Evolutionary conservation across 2,888 invertebrate genomes (phyloP).

Genomic region (Drosophila seclusa): DNA sequence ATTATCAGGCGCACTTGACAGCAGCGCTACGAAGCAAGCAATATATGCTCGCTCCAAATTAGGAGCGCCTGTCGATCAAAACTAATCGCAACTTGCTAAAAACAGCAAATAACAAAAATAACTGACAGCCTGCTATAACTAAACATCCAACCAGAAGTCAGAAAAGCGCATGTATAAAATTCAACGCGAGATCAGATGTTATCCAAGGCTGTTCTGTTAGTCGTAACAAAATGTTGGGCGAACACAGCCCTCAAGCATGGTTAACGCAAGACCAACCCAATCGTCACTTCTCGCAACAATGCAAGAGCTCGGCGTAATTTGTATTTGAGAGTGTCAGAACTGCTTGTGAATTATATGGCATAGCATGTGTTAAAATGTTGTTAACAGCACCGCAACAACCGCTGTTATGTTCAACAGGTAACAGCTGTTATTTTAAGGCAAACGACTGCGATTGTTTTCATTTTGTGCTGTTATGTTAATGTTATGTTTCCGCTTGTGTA

Average conservation of each 20-base stretch:
- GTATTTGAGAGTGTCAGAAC: slow-evolving; percentile 34
- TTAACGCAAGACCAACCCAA: slow-evolving; percentile 72
- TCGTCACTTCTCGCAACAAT: slow-evolving; percentile 70
- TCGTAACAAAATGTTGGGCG: slow-evolving; percentile 81
- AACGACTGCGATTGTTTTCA: background rate
- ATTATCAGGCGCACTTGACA: slow-evolving; percentile 61
- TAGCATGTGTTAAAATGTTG: background rate
- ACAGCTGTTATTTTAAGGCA: background rate
- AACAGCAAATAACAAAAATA: slow-evolving; percentile 18
- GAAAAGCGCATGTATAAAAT: background rate
- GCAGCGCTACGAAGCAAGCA: slow-evolving; percentile 10
- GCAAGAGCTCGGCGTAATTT: accelerated
- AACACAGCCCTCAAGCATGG: slow-evolving; percentile 77
- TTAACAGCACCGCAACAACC: slow-evolving; percentile 1
- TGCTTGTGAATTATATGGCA: slow-evolving; percentile 56
- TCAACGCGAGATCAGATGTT: slow-evolving; percentile 79
- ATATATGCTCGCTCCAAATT: slow-evolving; percentile 48
- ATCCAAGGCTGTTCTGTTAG: slow-evolving; percentile 74
- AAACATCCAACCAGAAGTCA: slow-evolving; percentile 6
- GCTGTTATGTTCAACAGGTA: slow-evolving; percentile 3
- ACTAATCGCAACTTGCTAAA: slow-evolving; percentile 39
- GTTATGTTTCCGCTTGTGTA: background rate
- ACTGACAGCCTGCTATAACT: slow-evolving; percentile 24
- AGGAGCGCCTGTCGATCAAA: slow-evolving; percentile 66
- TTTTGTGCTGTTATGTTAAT: slow-evolving; percentile 9